phyloP scores from a whole-genome alignment of 2,888 invertebrate genomes.

The Platycheirus rosarum region DNA sequence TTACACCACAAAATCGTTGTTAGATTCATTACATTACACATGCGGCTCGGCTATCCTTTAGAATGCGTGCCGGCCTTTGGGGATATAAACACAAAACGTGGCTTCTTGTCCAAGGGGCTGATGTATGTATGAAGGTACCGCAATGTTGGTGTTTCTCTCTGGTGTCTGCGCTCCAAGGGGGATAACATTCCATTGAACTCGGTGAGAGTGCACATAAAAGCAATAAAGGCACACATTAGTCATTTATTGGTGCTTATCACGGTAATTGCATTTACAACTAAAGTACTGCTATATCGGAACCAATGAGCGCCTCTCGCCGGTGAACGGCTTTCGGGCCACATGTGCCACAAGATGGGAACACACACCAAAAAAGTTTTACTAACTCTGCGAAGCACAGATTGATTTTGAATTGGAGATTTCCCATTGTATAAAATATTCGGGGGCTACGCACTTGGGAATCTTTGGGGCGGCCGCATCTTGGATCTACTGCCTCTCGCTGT shows the following conservation, averaged over 20 bases:
- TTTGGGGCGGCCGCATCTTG: slow-evolving; percentile 27
- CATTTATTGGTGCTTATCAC: slow-evolving; percentile 73
- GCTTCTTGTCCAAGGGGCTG: slow-evolving; percentile 27
- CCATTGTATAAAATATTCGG: slow-evolving; percentile 71
- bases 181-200: slow-evolving; percentile 56
- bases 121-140: slow-evolving; percentile 27
- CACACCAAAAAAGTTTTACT: slow-evolving; percentile 11
- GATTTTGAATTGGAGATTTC: slow-evolving; percentile 74
- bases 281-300: slow-evolving; percentile 50
- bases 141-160: slow-evolving; percentile 41
- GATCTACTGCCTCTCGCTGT: slow-evolving; percentile 12
- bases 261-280: slow-evolving; percentile 70
- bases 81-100: slow-evolving; percentile 12
- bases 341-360: slow-evolving; percentile 51
- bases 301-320: slow-evolving; percentile 38
- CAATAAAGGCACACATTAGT: slow-evolving; percentile 72
- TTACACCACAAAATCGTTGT: slow-evolving; percentile 44
- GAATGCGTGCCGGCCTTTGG: slow-evolving; percentile 37
- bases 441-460: slow-evolving; percentile 66
- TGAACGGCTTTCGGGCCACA: slow-evolving; percentile 34
- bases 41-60: slow-evolving; percentile 43
- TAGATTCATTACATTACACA: slow-evolving; percentile 65
- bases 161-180: slow-evolving; percentile 45
- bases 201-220: slow-evolving; percentile 58
- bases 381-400: slow-evolving; percentile 42